Evolutionary conservation across 2,888 invertebrate species (phyloP).

Genomic region (Hydriomena furcata): DNA sequence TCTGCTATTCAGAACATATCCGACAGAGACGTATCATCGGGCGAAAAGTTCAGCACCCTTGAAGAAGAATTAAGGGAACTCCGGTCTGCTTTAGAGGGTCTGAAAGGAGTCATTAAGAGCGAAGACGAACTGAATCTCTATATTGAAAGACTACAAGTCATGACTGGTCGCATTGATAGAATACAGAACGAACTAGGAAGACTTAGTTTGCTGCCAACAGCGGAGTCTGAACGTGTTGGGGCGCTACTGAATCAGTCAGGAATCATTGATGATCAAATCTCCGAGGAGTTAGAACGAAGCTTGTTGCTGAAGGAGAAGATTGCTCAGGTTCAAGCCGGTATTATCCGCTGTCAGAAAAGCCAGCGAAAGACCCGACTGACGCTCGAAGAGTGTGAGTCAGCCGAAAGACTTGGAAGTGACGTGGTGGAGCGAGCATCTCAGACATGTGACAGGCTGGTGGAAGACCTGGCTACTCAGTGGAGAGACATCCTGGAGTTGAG

Average conservation of each 20-base stretch:
- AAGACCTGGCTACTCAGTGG: conserved; percentile 89
- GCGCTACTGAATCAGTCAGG: conserved; percentile 87
- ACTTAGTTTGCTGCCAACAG: conserved; percentile 88
- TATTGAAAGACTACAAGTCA: conserved; percentile 90
- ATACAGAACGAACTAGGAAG: conserved; percentile 92
- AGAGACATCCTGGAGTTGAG: conserved; percentile 89
- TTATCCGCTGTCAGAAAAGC: conserved; percentile 86
- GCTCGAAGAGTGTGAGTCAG: conserved; percentile 89
- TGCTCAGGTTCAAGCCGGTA: conserved; percentile 87
- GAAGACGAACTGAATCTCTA: conserved; percentile 93
- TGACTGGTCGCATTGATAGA: conserved; percentile 88
- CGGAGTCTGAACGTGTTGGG: conserved; percentile 91
- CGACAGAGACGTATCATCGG: conserved; percentile 88
- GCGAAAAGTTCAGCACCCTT: conserved; percentile 88
- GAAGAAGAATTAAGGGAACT: conserved; percentile 91
- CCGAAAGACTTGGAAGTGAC: conserved; percentile 89
- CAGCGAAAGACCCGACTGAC: conserved; percentile 86
- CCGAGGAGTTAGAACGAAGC: conserved; percentile 91
- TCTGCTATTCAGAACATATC: conserved; percentile 88
- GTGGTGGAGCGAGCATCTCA: conserved; percentile 89
- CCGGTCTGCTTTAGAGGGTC: conserved; percentile 86
- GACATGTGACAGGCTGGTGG: conserved; percentile 88
- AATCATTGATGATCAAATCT: conserved; percentile 87
- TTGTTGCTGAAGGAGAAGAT: conserved; percentile 89
- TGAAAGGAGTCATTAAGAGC: conserved; percentile 91